Evolutionary conservation across 2,888 invertebrate species (phyloP), one percentile per base, ranked within the genome.

Genomic region (Stomorhina lunata): DNA sequence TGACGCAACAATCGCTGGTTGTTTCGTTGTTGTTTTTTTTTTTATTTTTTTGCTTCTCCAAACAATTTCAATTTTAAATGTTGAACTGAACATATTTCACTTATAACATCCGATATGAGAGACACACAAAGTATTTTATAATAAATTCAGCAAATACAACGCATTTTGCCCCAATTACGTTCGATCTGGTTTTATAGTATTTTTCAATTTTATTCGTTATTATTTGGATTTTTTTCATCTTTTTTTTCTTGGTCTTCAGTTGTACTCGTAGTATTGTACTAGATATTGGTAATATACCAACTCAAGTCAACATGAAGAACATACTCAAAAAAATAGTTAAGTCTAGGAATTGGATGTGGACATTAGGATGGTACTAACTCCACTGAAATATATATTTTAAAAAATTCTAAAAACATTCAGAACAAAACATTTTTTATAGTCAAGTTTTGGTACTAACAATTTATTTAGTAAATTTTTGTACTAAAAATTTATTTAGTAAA

Each of bases 111-210:
- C 81, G 81, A 81, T 81, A 72, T 75, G 65, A 75, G 68, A 50
- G 59, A 73, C 43, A 81, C 79, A 72, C 78, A 61, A 72, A 78
- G 45, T 27, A 63, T 77, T 77, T 59, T 45, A 66, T 63, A 61
- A 79, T 66, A 66, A 73, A 72, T 78, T 61, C 78, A 78, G 71
- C 69, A 78, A 61, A 78, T 71, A 63, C 78, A 72, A 81, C 84
- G 80, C 80, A 84, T 84, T 84, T 84, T 84, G 84, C 84, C 84
- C 84, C 84, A 84, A 84, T 84, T 84, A 84, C 81, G 81, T 78
- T 81, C 69, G 65, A 84, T 84, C 84, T 85, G 83, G 84, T 84
- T 84, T 85, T 78, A 73, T 75, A 50, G 27, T 61, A 40, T 61
- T 59, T 68, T 50, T 50, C 57, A 65, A 34, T 48, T n/a, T 65